Evolutionary conservation across 2,888 invertebrate species (phyloP), one percentile per base, ranked within the genome.

Genomic region (Thumatha senex): DNA sequence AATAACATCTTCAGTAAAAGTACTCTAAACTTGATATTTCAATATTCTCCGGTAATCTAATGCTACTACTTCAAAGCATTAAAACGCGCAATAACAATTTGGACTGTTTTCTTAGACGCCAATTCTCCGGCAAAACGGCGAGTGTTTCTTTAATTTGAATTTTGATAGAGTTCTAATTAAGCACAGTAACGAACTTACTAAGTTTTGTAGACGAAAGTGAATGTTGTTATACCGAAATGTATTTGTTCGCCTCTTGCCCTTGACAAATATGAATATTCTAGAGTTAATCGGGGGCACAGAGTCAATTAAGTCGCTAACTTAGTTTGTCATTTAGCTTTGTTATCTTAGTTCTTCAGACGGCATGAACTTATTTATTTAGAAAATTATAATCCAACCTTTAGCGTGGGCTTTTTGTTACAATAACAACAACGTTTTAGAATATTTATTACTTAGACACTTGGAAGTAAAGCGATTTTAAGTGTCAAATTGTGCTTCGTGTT

Each of bases 261-360:
- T 71, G 68, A 73, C 68, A 73, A 76, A 74, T 75, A 76, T 75
- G 76, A 75, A 75, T 76, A 72, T 74, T 71, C 58, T 40, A 45
- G 63, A 76, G 73, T 76, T 67, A 61, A 57, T 57, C 53, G 60
- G 57, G 56, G 58, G 54, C 58, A 63, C 63, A 51, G 55, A 76
- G 73, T 76, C 80, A 78, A 80, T 82, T 80, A 80, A 77, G 71
- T 63, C 58, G 61, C 60, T 74, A 78, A 82, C 79, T 80, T 72
- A 76, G 75, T 79, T 78, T 74, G 74, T 66, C 76, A 70, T 73
- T 79, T 70, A 61, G 70, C 69, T 67, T 70, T 80, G 82, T 82
- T 84, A 84, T 85, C 84, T 80, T 77, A 82, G 78, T 82, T 80
- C 82, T 83, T 84, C 85, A 86, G 85, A 75, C 76, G 74, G 63